These are phyloP conservation scores for Ranitomeya variabilis DNA, from an alignment of 2,113 vertebrate genomes.

Conservation along the genomic window DNA sequence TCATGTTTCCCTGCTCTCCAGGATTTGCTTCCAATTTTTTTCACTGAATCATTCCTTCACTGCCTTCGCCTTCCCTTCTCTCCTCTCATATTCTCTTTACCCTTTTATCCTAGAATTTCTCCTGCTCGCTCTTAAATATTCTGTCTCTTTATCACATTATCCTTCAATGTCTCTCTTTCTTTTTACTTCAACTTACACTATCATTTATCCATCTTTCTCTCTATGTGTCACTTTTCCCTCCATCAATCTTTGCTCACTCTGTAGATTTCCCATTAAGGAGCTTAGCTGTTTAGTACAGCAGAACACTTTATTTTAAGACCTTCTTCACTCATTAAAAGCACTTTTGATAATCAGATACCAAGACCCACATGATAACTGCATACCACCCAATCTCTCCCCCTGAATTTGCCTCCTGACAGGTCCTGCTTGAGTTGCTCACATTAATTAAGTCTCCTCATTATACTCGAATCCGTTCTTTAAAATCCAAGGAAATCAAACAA, in stretches of 20 bases:
- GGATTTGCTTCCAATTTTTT: constrained; percentile 52
- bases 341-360: constrained; percentile 26
- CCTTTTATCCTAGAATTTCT: constrained; percentile 25
- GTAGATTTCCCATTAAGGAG: constrained; percentile 45
- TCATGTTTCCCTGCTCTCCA: constrained; percentile 53
- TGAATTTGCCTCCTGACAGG: constrained; percentile 27
- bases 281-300: background rate
- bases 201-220: constrained; percentile 30
- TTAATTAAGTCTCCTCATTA: constrained; percentile 56
- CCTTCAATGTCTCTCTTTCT: constrained; percentile 30
- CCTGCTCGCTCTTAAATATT: constrained; percentile 9
- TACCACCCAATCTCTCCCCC: constrained; percentile 5
- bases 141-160: constrained; percentile 23
- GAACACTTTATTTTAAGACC: constrained; percentile 26
- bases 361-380: constrained; percentile 6
- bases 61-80: constrained; percentile 27
- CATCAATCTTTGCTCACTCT: constrained; percentile 36
- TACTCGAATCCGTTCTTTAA: constrained; percentile 17
- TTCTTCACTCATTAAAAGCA: constrained; percentile 38
- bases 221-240: constrained; percentile 8
- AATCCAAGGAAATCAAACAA: constrained; percentile 10
- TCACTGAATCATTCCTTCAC: constrained; percentile 47
- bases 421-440: constrained; percentile 45
- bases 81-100: constrained; percentile 6
- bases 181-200: constrained; percentile 24